Evolutionary conservation across 1,140 invertebrate genomes (phyloP), one percentile per base, ranked within the genome.

Genomic region (Oryctes rhinoceros): DNA sequence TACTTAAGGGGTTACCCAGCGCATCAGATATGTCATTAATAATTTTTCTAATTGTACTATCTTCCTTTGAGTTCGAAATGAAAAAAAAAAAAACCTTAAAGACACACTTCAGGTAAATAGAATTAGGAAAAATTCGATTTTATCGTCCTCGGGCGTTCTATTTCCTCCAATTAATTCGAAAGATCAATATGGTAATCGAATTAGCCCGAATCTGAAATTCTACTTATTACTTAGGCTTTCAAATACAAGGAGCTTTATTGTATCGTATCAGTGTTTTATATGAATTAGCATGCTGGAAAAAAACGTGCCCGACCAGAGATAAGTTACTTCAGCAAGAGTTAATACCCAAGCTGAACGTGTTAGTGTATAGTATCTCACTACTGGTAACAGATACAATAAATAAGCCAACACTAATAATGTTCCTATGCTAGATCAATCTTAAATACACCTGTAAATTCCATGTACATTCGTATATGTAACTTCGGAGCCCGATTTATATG

Each of bases 401-500:
- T 24, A 35, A 67, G 30, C 24, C 65, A 67, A 67, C 65, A 24
- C 65, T 67, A 67, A 67, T 67, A 67, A 67, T 67, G 30, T 67
- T 67, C 20, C 65, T 24, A 24, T 67, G 65, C 18, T 24, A 30
- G 20, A 67, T 67, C 18, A 6, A 67, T 35, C 65, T 67, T 44
- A 67, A 35, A 35, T 67, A 67, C 30, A 35, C 30, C 65, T 67
- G 65, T 35, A 67, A 67, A 67, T 67, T 67, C 65, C 11, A 24
- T 35, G 65, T 67, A 67, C 20, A 67, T 4, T 24, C 18, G 65
- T 67, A 35, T 35, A 18, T 67, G 20, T 67, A 35, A n/a, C 65
- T 35, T 67, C 65, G 18, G 9, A 67, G 10, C 65, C 24, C 65
- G 65, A 67, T 67, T 67, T 67, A 67, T 67, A 53, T 53, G 4